Percentiles rank a stretch among this genome's conserved stretches.
Evolutionary conservation across 2,113 vertebrate genomes (phyloP).

Genomic region (Okapia johnstoni): DNA sequence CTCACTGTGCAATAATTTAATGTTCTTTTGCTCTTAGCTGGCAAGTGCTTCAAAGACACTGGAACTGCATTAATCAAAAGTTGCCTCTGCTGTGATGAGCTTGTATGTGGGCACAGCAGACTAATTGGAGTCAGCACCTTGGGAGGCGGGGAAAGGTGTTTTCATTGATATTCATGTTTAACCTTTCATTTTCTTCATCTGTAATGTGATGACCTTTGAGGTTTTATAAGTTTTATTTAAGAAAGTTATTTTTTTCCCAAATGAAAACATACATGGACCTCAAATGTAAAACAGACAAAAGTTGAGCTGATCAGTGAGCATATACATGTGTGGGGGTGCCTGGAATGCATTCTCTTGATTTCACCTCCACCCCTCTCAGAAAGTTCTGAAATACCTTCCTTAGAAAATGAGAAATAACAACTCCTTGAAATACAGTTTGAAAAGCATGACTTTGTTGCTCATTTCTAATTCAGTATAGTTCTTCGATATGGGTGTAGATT

Average conservation of each 20-base stretch:
- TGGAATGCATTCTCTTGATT: not conserved
- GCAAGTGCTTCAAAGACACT: not conserved
- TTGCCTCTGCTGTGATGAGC: not conserved
- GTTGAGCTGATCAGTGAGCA: not conserved
- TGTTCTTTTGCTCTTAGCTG: not conserved
- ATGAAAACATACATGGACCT: not conserved
- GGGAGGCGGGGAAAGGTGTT: not conserved
- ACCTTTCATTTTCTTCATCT: not conserved
- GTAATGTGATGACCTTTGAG: not conserved
- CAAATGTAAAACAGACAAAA: not conserved
- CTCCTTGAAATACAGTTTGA: not conserved
- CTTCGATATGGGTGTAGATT: not conserved
- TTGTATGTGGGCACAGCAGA: not conserved
- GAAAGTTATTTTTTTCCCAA: not conserved
- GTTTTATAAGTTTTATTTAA: slow-evolving; percentile 3
- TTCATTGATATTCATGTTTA: not conserved
- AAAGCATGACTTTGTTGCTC: not conserved
- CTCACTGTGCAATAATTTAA: not conserved
- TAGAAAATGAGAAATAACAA: slow-evolving; percentile 5
- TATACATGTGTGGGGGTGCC: not conserved
- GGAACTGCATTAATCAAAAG: not conserved
- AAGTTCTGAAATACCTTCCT: not conserved
- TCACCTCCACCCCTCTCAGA: not conserved
- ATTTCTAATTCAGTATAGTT: slow-evolving; percentile 21
- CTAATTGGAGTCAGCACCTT: not conserved